phyloP scores from a whole-genome alignment of 2,797 vertebrate species.

The Peromyscus nudipes region DNA sequence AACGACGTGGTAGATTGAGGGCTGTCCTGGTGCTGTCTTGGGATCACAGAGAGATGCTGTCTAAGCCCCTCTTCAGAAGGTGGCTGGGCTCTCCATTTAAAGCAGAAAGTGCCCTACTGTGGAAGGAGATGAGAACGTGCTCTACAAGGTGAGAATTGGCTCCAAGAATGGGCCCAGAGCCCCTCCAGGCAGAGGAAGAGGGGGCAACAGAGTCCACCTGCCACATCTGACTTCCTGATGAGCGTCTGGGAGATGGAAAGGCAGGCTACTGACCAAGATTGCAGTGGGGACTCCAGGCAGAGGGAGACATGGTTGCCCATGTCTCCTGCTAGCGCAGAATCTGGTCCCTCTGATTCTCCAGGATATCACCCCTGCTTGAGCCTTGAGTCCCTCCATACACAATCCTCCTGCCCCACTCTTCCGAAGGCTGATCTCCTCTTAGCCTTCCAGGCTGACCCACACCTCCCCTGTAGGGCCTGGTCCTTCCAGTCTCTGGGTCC shows the following conservation, averaged over 20 bases:
- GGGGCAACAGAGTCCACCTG: rapidly evolving
- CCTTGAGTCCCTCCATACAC: rapidly evolving
- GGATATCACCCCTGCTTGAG: too few relatives aligned
- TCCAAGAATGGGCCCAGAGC: too few relatives aligned
- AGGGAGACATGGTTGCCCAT: neutral
- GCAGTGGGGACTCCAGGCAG: neutral
- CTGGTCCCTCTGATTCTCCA: neutral
- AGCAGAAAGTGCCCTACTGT: too few relatives aligned
- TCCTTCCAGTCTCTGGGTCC: neutral
- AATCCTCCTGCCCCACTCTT: neutral
- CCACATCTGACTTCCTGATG: neutral
- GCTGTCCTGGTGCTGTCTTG: neutral
- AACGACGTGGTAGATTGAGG: neutral
- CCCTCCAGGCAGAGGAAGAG: too few relatives aligned
- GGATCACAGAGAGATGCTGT: neutral
- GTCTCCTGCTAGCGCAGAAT: neutral
- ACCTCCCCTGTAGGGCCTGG: too few relatives aligned
- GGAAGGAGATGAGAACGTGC: neutral
- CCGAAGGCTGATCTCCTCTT: neutral
- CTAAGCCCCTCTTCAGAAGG: neutral
- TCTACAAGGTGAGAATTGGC: neutral
- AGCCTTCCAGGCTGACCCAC: neutral
- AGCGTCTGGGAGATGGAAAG: neutral
- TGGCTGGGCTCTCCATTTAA: neutral
- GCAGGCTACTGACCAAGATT: too few relatives aligned